Evolutionary conservation across 2,888 invertebrate genomes (phyloP).

Genomic region (Aphidius colemani): DNA sequence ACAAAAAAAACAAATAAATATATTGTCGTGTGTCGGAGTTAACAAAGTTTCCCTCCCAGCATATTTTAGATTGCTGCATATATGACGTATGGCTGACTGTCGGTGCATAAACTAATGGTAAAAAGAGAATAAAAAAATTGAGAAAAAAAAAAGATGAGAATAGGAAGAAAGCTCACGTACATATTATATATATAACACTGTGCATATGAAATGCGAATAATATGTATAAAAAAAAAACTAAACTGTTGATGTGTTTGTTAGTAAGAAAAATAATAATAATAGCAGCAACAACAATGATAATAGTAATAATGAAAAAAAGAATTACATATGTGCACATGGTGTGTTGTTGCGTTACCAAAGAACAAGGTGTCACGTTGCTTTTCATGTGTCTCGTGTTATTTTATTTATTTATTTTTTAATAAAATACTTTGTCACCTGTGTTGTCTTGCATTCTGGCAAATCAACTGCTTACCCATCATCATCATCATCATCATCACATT

Average conservation of each 20-base stretch:
- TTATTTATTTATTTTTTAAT: not conserved
- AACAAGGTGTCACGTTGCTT: slow-evolving; percentile 24
- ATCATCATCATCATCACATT: not conserved
- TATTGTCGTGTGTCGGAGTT: slow-evolving; percentile 12
- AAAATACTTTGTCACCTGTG: slow-evolving; percentile 24
- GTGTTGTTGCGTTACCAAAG: slow-evolving; percentile 24
- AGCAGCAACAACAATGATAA: not conserved
- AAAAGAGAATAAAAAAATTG: not conserved
- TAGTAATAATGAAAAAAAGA: no score
- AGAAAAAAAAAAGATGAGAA: slow-evolving; percentile 6
- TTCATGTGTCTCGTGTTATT: no score
- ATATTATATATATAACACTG: no score
- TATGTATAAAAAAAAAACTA: no score
- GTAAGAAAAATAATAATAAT: slow-evolving; percentile 15
- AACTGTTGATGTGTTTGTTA: not conserved
- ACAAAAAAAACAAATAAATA: slow-evolving; percentile 21
- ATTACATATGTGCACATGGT: slow-evolving; percentile 11
- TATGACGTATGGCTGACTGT: no score
- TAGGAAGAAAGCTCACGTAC: not conserved
- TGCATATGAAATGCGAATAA: no score
- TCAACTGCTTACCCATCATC: slow-evolving; percentile 34
- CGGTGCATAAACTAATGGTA: no score
- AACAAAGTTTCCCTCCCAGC: slow-evolving; percentile 22
- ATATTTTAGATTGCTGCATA: slow-evolving; percentile 13
- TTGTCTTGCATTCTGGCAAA: slow-evolving; percentile 52